Base-by-base conservation (phyloP, 2,888 invertebrate genomes). In the Mongoloraphidia duomilia region DNA sequence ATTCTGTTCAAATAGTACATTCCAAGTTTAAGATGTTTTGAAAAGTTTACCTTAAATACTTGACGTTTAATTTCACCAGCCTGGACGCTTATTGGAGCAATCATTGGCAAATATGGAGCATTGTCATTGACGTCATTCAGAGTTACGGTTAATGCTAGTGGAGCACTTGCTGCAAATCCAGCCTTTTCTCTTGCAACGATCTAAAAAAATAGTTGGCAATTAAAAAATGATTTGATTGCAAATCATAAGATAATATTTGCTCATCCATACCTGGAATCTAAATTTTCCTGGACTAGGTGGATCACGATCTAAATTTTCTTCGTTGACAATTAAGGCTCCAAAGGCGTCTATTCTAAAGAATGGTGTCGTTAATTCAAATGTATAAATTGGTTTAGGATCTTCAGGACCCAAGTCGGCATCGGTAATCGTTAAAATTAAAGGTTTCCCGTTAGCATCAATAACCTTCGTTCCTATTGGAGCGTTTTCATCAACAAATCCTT, bases 121-220 rank as follows among this genome's bases (percentile, higher is more conserved):
- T 92, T 92, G 63, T 92, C 92, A 62, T 92, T 92, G 44, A 84
- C 82, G 64, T 92, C 91, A 52, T 82, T 73, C 50, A 89, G 66
- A 41, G 78, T 75, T 0, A 92, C 89, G 0, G 82, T 79, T 39
- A 92, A 64, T 0, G 85, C 84, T 13, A 86, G 69, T 0, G 92
- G 92, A 6, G 89, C 80, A 53, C 90, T 90, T 2, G 89, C 89
- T 0, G 87, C 87, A 33, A 75, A 74, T 1, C 84, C 85, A 44
- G 75, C 79, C 46, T 78, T 80, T 67, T 92, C 91, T 4, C 91
- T 72, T 1, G 89, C 91, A 6, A 91, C 88, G 44, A 91, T 82
- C 79, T 79, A 59, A 14, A 56, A 53, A 36, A 46, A 40, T 42
- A 9, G 14, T 37, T 43, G 33, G 11, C 37, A 43, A 42, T 37